Conservation (phyloP, 2,888 invertebrate species). For the Habrosyne pyritoides region DNA sequence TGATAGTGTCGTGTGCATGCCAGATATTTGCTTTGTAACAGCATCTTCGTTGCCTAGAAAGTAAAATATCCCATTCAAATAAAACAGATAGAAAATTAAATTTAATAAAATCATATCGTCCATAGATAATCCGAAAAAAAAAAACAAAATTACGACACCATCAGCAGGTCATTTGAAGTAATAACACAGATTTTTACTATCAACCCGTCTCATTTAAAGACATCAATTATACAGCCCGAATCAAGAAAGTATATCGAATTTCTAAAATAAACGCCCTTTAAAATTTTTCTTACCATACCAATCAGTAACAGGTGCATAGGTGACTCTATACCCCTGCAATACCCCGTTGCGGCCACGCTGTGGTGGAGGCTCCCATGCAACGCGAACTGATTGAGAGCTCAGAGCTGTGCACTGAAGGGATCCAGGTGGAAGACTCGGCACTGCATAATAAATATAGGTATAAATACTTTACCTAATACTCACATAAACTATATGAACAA, state of each 20-base stretch:
- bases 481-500: background rate
- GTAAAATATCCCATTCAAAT: conserved; percentile 4
- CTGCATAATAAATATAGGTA: conserved; percentile 79
- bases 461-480: too few relatives aligned
- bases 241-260: conserved; percentile 25
- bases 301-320: conserved; percentile 90
- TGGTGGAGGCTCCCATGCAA: conserved; percentile 93
- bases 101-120: too few relatives aligned
- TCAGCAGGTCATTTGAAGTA: too few relatives aligned
- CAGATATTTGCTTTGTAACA: conserved; percentile 89
- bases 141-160: too few relatives aligned
- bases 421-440: conserved; percentile 93
- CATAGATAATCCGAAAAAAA: too few relatives aligned
- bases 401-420: conserved; percentile 91
- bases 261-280: too few relatives aligned
- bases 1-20: conserved; percentile 87
- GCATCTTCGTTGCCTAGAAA: conserved; percentile 88
- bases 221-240: background rate
- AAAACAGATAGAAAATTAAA: too few relatives aligned
- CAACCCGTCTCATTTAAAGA: background rate
- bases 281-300: conserved; percentile 92
- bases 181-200: too few relatives aligned
- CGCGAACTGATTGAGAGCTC: conserved; percentile 92
- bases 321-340: conserved; percentile 93
- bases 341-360: conserved; percentile 92